Evolutionary conservation across 2,797 vertebrate genomes (phyloP).

Genomic region (Thaleichthys pacificus): DNA sequence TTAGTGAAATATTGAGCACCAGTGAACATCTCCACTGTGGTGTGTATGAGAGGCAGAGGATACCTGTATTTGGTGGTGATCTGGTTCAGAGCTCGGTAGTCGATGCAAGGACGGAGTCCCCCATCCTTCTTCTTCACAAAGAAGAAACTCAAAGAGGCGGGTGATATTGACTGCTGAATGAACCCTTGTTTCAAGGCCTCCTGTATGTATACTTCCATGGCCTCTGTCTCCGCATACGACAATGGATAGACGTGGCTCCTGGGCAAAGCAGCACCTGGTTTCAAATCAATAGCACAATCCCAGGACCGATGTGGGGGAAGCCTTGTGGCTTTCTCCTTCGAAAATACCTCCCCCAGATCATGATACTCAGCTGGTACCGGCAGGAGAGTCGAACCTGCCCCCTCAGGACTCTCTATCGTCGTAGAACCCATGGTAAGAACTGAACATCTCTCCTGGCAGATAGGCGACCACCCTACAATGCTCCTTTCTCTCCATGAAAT

Average conservation of each 20-base stretch:
- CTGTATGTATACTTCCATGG: constrained; percentile 7
- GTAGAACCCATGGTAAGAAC: too few relatives aligned
- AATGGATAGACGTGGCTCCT: background rate
- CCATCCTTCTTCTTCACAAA: background rate
- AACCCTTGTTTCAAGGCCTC: background rate
- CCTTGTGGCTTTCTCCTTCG: constrained; percentile 1
- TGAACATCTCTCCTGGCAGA: too few relatives aligned
- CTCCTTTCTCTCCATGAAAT: too few relatives aligned
- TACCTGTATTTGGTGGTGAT: too few relatives aligned
- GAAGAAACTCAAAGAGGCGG: constrained; percentile 1
- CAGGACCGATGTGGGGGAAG: background rate
- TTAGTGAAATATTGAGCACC: background rate
- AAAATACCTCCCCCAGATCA: background rate
- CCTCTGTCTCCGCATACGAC: background rate
- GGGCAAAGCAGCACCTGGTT: background rate
- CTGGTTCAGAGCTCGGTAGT: background rate
- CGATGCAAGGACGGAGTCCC: background rate
- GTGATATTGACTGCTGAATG: background rate
- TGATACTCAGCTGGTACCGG: background rate
- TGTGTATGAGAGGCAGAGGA: too few relatives aligned
- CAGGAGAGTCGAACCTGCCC: too few relatives aligned
- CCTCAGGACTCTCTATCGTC: too few relatives aligned
- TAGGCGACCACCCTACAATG: too few relatives aligned
- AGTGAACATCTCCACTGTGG: too few relatives aligned
- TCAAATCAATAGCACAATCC: constrained; percentile 5